These are phyloP conservation scores for Aphaenogaster floridana DNA, from an alignment of 1,140 invertebrate genomes.

Conservation along the genomic window DNA sequence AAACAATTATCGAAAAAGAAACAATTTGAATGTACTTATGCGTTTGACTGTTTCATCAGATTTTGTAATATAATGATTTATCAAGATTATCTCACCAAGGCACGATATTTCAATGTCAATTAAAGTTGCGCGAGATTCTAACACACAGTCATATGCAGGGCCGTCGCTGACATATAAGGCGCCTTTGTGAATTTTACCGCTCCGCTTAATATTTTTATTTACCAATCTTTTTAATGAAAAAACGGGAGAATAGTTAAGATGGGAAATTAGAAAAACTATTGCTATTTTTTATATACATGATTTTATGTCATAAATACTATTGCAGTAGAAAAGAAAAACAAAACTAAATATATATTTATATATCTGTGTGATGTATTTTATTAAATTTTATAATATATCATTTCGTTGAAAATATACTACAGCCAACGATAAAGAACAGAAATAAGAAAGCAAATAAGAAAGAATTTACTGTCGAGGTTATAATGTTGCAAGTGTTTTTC, in stretches of 20 bases:
- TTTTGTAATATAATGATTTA: not conserved
- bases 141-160: too few relatives aligned
- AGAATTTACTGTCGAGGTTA: slow-evolving; percentile 46
- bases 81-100: not conserved
- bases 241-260: too few relatives aligned
- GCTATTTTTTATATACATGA: too few relatives aligned
- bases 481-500: slow-evolving; percentile 64
- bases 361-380: not conserved
- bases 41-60: not conserved
- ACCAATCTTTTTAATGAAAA: too few relatives aligned
- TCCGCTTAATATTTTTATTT: too few relatives aligned
- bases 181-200: too few relatives aligned
- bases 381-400: not conserved
- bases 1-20: not conserved
- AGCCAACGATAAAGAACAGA: not conserved
- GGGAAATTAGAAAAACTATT: too few relatives aligned
- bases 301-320: not conserved
- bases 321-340: not conserved
- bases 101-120: not conserved
- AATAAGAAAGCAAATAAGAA: not conserved
- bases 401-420: slow-evolving; percentile 9
- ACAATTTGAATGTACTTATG: not conserved
- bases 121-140: not conserved
- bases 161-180: too few relatives aligned
- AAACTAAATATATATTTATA: not conserved